Evolutionary conservation across 2,797 vertebrate species (phyloP).

Genomic region (Halcyon chelicuti): DNA sequence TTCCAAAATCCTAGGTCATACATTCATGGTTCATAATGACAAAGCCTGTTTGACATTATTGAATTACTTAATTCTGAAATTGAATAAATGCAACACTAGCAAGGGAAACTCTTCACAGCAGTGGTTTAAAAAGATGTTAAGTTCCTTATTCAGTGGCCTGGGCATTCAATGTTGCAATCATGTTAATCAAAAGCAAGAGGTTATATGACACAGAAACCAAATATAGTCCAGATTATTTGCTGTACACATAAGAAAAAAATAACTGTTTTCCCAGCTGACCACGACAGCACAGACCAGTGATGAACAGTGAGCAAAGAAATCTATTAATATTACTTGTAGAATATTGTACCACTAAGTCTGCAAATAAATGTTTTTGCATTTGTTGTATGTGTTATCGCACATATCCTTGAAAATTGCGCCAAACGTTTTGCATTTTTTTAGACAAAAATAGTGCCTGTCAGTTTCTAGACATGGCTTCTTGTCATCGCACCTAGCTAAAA

Average conservation of each 20-base stretch:
- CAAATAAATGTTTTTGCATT: background rate
- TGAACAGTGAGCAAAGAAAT: background rate
- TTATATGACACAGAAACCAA: background rate
- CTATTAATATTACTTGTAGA: background rate
- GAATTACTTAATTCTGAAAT: background rate
- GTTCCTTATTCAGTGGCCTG: background rate
- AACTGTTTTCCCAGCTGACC: background rate
- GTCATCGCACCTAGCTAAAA: background rate
- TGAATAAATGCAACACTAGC: background rate
- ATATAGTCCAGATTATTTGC: background rate
- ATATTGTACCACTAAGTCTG: background rate
- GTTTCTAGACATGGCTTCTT: background rate
- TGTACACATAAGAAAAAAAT: background rate
- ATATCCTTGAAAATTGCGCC: background rate
- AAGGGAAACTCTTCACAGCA: background rate
- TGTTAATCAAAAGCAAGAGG: background rate
- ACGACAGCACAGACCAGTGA: background rate
- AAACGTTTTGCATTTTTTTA: background rate
- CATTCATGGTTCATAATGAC: background rate
- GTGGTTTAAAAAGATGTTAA: background rate
- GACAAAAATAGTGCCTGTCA: background rate
- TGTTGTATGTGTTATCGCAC: background rate
- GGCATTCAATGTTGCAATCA: background rate
- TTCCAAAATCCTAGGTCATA: background rate
- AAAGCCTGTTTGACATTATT: background rate